Conservation (phyloP, 2,113 vertebrate genomes). For the Phainopepla nitens region DNA sequence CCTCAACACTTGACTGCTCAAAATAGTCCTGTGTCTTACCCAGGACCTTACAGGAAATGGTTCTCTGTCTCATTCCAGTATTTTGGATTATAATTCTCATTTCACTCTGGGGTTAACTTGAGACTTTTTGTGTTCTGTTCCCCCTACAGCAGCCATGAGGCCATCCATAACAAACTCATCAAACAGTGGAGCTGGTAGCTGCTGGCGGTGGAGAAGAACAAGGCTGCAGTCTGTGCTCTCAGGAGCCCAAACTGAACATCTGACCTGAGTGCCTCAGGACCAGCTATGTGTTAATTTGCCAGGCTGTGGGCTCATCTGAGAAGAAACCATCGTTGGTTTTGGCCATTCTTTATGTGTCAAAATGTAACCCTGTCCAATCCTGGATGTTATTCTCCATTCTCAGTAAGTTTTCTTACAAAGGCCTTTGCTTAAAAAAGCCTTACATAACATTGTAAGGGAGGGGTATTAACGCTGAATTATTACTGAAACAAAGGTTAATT, state of each 20-base stretch:
- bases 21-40: neutral
- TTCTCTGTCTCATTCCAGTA: neutral
- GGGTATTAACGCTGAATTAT: neutral
- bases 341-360: neutral
- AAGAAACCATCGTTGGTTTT: neutral
- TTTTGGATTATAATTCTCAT: neutral
- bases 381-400: neutral
- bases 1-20: neutral
- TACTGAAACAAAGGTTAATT: conserved; percentile 15
- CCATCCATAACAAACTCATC: neutral
- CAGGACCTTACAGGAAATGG: neutral
- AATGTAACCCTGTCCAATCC: neutral
- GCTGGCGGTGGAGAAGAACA: neutral
- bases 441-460: neutral
- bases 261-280: neutral
- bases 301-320: neutral
- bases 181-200: neutral
- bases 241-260: neutral
- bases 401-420: neutral
- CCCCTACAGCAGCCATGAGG: neutral
- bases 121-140: neutral
- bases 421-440: neutral
- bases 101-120: neutral
- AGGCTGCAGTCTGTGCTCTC: neutral
- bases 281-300: neutral